A percentile compares a stretch with the other conserved stretches of the same genome.
These are phyloP conservation scores for Nudaria mundana DNA, from an alignment of 2,888 invertebrate genomes.

Conservation along the genomic window DNA sequence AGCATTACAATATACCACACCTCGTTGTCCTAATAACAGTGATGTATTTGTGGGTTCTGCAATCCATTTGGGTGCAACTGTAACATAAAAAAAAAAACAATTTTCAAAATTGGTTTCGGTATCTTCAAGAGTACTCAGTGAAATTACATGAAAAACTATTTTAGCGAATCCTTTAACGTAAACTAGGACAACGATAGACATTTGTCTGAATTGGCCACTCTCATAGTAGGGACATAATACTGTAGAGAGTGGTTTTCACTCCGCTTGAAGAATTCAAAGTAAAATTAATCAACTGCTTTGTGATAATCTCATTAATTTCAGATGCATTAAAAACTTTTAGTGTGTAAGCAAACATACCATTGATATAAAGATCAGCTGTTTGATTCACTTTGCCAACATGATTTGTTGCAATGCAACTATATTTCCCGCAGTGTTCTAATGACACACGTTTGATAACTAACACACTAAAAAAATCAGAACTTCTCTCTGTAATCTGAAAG, in stretches of 20 bases:
- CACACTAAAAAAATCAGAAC: constrained; percentile 86
- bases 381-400: constrained; percentile 86
- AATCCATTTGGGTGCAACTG: constrained; percentile 90
- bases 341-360: constrained; percentile 83
- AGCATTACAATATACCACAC: constrained; percentile 88
- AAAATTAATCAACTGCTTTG: too few species aligned
- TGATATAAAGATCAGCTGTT: constrained; percentile 86
- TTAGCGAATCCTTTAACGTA: too few species aligned
- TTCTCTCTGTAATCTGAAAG: constrained; percentile 83
- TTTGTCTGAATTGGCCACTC: too few species aligned
- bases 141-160: too few species aligned
- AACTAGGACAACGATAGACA: too few species aligned
- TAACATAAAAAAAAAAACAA: background rate
- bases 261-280: too few species aligned
- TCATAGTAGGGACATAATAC: too few species aligned
- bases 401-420: constrained; percentile 87
- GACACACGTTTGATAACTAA: constrained; percentile 86
- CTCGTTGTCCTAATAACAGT: constrained; percentile 86
- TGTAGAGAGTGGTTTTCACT: too few species aligned
- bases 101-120: too few species aligned
- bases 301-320: background rate
- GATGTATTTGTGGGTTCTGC: constrained; percentile 88
- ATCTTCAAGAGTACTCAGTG: too few species aligned
- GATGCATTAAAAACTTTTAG: background rate
- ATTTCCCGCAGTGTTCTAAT: constrained; percentile 85